Conservation (phyloP, 2,797 vertebrate species). For the Etheostoma perlongum region DNA sequence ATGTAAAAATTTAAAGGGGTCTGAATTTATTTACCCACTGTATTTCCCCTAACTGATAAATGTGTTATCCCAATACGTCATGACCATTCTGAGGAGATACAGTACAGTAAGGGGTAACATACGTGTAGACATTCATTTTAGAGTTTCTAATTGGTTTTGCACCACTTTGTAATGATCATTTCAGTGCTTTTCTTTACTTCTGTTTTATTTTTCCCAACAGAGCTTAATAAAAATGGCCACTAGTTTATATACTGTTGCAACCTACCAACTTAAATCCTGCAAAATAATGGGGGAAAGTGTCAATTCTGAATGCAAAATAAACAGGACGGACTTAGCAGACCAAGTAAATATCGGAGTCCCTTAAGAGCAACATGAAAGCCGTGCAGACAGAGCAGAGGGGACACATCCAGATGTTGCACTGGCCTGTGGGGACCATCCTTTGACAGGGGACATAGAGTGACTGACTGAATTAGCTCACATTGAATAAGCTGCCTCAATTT, state of each 20-base stretch:
- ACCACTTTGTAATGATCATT: background rate
- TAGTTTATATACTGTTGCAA: background rate
- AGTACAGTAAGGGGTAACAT: background rate
- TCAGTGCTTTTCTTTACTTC: background rate
- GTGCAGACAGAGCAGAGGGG: conserved; percentile 46
- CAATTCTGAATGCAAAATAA: conserved; percentile 32
- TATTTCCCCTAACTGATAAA: background rate
- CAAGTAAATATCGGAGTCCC: conserved; percentile 31
- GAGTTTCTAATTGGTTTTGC: background rate
- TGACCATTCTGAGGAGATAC: background rate
- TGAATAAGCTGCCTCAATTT: conserved; percentile 56
- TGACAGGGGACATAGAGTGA: conserved; percentile 65
- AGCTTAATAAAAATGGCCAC: background rate
- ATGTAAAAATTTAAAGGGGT: conserved; percentile 54
- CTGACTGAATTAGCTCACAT: conserved; percentile 72
- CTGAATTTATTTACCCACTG: background rate
- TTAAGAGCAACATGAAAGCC: conserved; percentile 56
- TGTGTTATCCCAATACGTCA: background rate
- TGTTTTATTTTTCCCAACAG: background rate
- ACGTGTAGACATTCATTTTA: background rate
- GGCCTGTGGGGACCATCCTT: conserved; percentile 60
- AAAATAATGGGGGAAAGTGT: conserved; percentile 22
- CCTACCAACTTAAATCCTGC: conserved; percentile 13
- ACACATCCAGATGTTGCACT: conserved; percentile 70
- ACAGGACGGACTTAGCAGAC: conserved; percentile 22